phyloP scores from a whole-genome alignment of 1,140 invertebrate species.

The Hylaeus volcanicus region DNA sequence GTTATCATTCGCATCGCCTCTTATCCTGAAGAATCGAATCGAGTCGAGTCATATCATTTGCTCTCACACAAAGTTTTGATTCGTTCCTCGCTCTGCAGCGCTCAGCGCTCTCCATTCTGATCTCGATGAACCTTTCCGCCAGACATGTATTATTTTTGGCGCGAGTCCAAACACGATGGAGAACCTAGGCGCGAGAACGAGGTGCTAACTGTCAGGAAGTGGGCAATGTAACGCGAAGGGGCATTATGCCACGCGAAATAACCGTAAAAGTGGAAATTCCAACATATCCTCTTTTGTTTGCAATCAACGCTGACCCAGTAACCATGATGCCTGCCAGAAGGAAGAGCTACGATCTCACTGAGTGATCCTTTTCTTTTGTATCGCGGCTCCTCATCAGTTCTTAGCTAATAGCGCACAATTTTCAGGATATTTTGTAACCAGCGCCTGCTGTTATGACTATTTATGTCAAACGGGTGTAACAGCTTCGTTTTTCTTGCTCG shows the following conservation, averaged over 20 bases:
- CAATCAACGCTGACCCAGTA: conserved; percentile 53
- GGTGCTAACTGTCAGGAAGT: conserved; percentile 6
- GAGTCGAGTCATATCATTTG: background rate
- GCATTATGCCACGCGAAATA: conserved; percentile 39
- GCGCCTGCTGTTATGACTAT: conserved; percentile 5
- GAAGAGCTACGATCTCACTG: conserved; percentile 43
- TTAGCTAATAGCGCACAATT: conserved; percentile 28
- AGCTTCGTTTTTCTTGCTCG: background rate
- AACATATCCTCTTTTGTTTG: conserved; percentile 33
- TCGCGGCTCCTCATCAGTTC: conserved; percentile 12
- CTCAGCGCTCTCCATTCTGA: background rate
- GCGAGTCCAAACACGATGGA: background rate
- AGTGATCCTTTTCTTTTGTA: conserved; percentile 35
- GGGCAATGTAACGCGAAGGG: background rate
- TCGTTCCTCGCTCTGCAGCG: background rate
- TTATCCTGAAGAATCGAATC: background rate
- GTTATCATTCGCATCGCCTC: background rate
- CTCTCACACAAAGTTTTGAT: background rate
- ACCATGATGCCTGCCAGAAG: conserved; percentile 40
- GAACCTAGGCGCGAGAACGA: background rate
- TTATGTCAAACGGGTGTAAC: background rate
- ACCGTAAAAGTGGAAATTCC: conserved; percentile 43
- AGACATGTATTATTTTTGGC: background rate
- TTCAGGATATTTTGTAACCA: conserved; percentile 36
- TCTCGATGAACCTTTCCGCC: background rate